These are phyloP conservation scores for Pseudomyrmex flavicornis DNA, from an alignment of 1,140 invertebrate species.

Conservation along the genomic window DNA sequence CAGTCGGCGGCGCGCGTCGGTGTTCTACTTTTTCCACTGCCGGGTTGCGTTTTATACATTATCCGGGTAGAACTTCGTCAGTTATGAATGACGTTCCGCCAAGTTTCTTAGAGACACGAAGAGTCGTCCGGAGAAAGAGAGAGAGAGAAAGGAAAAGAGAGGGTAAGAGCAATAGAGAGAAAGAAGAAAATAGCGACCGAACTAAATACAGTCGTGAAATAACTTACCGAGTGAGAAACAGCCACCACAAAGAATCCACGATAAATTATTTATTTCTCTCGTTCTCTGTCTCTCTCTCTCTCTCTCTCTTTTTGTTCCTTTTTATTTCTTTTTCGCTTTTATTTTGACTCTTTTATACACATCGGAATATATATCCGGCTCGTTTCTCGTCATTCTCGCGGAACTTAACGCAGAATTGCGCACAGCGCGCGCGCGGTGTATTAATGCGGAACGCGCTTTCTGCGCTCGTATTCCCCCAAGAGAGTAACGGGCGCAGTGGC, in stretches of 20 bases:
- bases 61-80: constrained; percentile 46
- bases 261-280: constrained; percentile 54
- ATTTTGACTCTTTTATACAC: background rate
- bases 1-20: background rate
- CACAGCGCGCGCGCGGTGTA: constrained; percentile 7
- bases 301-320: background rate
- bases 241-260: background rate
- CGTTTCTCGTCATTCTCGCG: constrained; percentile 43
- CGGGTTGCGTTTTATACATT: constrained; percentile 39
- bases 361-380: constrained; percentile 41
- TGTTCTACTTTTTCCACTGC: constrained; percentile 19
- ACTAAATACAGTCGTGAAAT: constrained; percentile 51
- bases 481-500: constrained; percentile 25
- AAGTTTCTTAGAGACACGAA: constrained; percentile 48
- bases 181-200: constrained; percentile 3
- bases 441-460: constrained; percentile 33
- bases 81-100: constrained; percentile 57
- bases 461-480: background rate
- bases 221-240: constrained; percentile 24
- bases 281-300: background rate
- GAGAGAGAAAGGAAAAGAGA: background rate
- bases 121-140: constrained; percentile 18
- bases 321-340: background rate
- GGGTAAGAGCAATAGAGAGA: background rate
- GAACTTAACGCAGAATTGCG: constrained; percentile 36